Base-by-base conservation (phyloP, 2,113 vertebrate species). In the Candoia aspera region DNA sequence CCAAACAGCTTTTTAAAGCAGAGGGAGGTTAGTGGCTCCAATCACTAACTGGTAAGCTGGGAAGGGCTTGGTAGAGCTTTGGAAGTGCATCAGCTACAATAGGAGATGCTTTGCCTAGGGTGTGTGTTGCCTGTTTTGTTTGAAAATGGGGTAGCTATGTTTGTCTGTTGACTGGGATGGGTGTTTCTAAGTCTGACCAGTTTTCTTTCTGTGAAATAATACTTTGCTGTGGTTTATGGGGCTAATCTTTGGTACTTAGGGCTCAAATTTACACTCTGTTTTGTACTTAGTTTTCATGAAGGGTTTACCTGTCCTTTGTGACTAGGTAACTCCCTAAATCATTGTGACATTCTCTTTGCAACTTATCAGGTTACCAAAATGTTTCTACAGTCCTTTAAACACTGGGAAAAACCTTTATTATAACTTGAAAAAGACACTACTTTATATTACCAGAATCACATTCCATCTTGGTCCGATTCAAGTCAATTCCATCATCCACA, bases 381-480 rank as follows among this genome's bases (percentile, higher is more conserved):
- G 15, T 55, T 79, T 2, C 1, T 8, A 53, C 0, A 0, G 0
- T 46, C 29, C 0, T 21, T 8, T 0, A 26, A 57, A 88, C 37
- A n/a, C 2, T 59, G 33, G 10, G 12, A 21, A 8, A 23, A 23
- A 23, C 24, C 21, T 24, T 23, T 42, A 1, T 29, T 89, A 12
- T 0, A 2, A 83, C 49, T 6, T 2, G 26, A 87, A 62, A 58
- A 84, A 92, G 85, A 42, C 29, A 59, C 4, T 58, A 26, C 62
- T 84, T 90, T 55, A 10, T 86, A 98, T 98, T 98, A 99, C 99
- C 99, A 90, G 99, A 99, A 96, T 99, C 98, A 73, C 99, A 99
- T 89, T 99, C 99, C 89, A 97, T 85, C 88, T 98, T 99, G 93
- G 99, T 99, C 88, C 98, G 98, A 93, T 99, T 99, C 95, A 99